Evolutionary conservation across 2,797 vertebrate species (phyloP).

Genomic region (Aselliscus stoliczkanus): DNA sequence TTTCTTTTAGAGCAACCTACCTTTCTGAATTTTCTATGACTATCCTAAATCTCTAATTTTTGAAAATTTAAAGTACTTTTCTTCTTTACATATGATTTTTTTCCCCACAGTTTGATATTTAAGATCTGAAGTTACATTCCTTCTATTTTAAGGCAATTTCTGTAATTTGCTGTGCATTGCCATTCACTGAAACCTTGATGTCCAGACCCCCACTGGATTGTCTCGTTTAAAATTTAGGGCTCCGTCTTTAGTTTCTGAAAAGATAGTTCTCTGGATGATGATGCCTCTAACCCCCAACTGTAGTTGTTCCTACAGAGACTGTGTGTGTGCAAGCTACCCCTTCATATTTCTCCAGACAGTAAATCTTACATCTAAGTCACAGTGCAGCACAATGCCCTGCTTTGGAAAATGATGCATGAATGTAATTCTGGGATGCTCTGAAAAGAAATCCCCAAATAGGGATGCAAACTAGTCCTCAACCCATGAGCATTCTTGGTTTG

Average conservation of each 20-base stretch:
- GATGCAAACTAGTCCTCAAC: neutral
- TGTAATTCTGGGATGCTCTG: neutral
- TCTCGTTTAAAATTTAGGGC: neutral
- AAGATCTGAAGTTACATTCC: neutral
- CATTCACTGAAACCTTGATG: neutral
- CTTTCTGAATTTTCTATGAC: neutral
- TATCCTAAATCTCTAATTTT: neutral
- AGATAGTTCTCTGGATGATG: neutral
- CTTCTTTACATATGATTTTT: neutral
- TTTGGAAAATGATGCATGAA: neutral
- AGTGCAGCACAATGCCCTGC: neutral
- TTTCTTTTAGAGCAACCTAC: neutral
- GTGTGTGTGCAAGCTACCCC: neutral
- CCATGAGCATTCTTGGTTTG: neutral
- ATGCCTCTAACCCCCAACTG: accelerated
- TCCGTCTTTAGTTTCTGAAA: neutral
- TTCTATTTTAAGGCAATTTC: neutral
- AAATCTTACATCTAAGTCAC: neutral
- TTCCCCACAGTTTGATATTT: constrained; percentile 9
- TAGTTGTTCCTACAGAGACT: neutral
- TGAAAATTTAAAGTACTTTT: neutral
- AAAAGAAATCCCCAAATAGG: neutral
- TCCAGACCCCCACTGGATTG: neutral
- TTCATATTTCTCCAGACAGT: neutral
- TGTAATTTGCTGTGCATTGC: neutral